A percentile compares a stretch with the other conserved stretches of the same genome.
Evolutionary conservation across 2,113 vertebrate species (phyloP).

Genomic region (Alces alces): DNA sequence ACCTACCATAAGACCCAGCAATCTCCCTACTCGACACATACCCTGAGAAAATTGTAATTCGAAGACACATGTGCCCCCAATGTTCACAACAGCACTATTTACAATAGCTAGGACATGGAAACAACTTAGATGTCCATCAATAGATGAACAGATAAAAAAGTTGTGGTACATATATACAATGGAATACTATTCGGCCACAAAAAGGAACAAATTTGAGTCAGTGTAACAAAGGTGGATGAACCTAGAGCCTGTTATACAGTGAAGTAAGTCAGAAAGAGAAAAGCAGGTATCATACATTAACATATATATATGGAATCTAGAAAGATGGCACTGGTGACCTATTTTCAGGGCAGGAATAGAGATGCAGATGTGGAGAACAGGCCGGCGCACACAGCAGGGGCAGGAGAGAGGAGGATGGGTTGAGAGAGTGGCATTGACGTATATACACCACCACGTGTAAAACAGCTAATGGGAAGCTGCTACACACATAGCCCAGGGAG

Average conservation of each 20-base stretch:
- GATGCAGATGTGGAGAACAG: neutral
- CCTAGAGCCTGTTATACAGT: neutral
- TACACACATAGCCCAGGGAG: neutral
- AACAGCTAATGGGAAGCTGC: neutral
- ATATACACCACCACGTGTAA: neutral
- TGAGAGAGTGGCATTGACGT: accelerated
- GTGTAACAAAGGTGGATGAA: neutral
- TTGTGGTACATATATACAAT: neutral
- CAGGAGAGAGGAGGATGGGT: neutral
- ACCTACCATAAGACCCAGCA: neutral
- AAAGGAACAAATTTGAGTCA: neutral
- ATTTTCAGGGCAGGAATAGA: neutral
- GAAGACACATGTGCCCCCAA: neutral
- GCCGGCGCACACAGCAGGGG: neutral
- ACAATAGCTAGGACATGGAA: neutral
- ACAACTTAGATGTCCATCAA: neutral
- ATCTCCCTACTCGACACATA: neutral
- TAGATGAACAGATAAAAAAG: neutral
- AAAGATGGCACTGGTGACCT: neutral
- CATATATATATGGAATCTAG: neutral
- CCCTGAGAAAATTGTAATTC: neutral
- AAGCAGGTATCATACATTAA: neutral
- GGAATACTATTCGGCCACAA: neutral
- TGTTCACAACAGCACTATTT: neutral
- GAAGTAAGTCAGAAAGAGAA: neutral